These are phyloP conservation scores for Lophius piscatorius DNA, from an alignment of 2,113 vertebrate species.

Conservation along the genomic window DNA sequence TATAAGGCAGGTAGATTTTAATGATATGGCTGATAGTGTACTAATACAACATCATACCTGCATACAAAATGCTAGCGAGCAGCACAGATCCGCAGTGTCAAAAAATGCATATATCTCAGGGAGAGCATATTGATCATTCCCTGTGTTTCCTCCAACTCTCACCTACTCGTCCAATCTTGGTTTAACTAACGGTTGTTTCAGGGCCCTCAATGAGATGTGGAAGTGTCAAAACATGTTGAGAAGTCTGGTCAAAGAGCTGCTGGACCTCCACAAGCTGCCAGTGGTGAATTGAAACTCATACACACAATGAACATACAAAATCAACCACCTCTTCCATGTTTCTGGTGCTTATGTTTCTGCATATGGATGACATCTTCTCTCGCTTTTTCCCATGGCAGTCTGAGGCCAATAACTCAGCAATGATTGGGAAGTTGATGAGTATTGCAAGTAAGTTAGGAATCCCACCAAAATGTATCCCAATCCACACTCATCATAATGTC, in stretches of 20 bases:
- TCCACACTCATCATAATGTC: neutral
- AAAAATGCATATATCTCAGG: neutral
- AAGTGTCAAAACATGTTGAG: constrained; percentile 99
- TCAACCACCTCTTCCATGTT: neutral
- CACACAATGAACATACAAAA: neutral
- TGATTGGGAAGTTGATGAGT: constrained; percentile 98
- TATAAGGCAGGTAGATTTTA: too few species aligned
- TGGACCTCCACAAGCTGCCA: constrained; percentile 97
- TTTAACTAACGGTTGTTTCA: constrained; percentile 56
- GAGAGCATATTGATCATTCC: neutral
- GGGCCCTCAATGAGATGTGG: constrained; percentile 99
- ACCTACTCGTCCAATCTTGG: neutral
- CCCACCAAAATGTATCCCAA: too few species aligned
- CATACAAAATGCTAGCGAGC: too few species aligned
- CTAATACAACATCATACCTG: neutral
- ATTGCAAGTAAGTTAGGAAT: constrained; percentile 91
- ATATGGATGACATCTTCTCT: neutral
- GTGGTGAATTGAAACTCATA: constrained; percentile 76
- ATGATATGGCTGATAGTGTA: too few species aligned
- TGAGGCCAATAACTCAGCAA: constrained; percentile 92
- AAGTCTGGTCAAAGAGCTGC: constrained; percentile 92
- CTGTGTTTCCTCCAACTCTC: neutral
- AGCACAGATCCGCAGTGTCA: too few species aligned
- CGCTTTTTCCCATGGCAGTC: constrained; percentile 77
- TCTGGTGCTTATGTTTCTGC: neutral